Conservation (phyloP, 2,888 invertebrate genomes). For the Halictus ligatus region DNA sequence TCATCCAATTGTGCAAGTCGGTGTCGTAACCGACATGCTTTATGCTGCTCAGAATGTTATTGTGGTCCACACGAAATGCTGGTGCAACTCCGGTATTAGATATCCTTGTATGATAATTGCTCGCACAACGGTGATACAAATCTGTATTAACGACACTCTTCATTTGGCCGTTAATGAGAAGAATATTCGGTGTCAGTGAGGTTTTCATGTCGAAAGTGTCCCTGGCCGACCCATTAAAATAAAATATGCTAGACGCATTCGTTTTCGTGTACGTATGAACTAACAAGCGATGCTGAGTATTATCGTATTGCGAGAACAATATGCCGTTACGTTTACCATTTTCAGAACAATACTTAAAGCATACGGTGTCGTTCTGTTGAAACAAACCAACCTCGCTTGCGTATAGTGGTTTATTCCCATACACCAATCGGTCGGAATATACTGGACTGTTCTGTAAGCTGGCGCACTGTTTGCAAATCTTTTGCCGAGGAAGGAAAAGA, state of each 20-base stretch:
- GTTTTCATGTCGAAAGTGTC: conserved; percentile 72
- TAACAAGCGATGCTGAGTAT: conserved; percentile 75
- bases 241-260: conserved; percentile 75
- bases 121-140: conserved; percentile 71
- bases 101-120: conserved; percentile 72
- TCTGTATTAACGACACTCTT: conserved; percentile 64
- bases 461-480: conserved; percentile 75
- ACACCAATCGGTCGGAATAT: conserved; percentile 79
- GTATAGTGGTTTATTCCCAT: conserved; percentile 69
- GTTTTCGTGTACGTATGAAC: conserved; percentile 74
- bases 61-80: conserved; percentile 63
- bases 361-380: conserved; percentile 69
- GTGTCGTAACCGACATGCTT: conserved; percentile 69
- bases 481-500: conserved; percentile 59
- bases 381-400: conserved; percentile 73
- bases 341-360: conserved; percentile 61
- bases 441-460: conserved; percentile 73
- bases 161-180: conserved; percentile 54
- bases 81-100: conserved; percentile 69
- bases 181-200: conserved; percentile 69
- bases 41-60: conserved; percentile 57
- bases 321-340: conserved; percentile 18
- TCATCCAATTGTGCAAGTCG: conserved; percentile 71
- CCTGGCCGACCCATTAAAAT: conserved; percentile 45
- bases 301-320: conserved; percentile 41